Base-by-base conservation (phyloP, 2,113 vertebrate species). In the Larimichthys polyactis region DNA sequence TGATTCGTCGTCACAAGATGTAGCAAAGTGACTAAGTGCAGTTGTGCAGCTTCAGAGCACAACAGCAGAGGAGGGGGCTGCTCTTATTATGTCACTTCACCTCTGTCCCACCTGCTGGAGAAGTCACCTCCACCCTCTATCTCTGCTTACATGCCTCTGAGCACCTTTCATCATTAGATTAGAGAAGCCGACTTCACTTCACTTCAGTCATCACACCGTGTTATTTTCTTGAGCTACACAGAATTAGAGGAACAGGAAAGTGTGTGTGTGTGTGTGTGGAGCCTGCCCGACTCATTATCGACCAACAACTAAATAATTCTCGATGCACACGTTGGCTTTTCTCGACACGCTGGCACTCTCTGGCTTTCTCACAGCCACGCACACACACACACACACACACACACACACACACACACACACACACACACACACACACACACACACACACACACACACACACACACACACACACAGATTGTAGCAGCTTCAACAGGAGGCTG, bases 241-340 rank as follows among this genome's bases (percentile, higher is more conserved):
- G 51, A 70, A 29, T 57, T 19, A 74, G 15, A 71, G 68, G 29
- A 64, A 77, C 11, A 40, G 51, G 19, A 55, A 60, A 78, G 27
- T n/a, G 7, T 48, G 52, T 3, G 57, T 9, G 48, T 10, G 57
- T 20, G 27, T 65, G 14, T 27, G 22, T 32, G 14, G 11, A 74
- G 64, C 9, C 36, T 62, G 80, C 20, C n/a, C 20, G 66, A 65
- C 49, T 27, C 15, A 36, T 71, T 89, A 86, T 87, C 65, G 54
- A 87, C 85, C 76, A 71, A 85, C 52, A 85, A 75, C 78, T 80
- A 85, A 82, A 87, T 87, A 82, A 86, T 87, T 44, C 65, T 79
- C 20, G 12, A 66, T 17, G 29, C 65, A 69, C 27, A 27, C 27
- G 46, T 43, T 5, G 9, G 60, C 71, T 75, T 77, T 74, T 24